Base-by-base conservation (phyloP, 30 jellyfish, hydroid and myxozoan genomes). In the Hydractinia echinata region DNA sequence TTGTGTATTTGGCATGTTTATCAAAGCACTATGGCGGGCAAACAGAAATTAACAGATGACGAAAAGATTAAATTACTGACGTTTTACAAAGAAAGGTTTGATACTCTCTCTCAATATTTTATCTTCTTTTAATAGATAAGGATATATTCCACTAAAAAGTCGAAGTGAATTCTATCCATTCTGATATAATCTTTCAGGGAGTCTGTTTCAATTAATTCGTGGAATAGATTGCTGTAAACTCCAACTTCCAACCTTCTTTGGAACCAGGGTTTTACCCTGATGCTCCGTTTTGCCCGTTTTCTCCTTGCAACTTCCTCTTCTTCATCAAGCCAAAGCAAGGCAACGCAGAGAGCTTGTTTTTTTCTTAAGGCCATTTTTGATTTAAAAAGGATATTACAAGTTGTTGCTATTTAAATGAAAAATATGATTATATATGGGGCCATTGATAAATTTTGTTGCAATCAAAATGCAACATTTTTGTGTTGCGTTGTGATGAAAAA, bases 211-310 rank as follows among this genome's bases (percentile, higher is more conserved):
- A 58, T 13, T 16, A 58, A 58, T 58, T 2, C 69, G 1, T 58
- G 69, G 18, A 13, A 13, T 58, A 58, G 15, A 16, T 0, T 58
- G 69, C 18, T 58, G 18, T 58, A 58, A 58, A 16, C 69, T 58
- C 69, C 69, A 58, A 58, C 3, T 58, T 58, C 3, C 1, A 3
- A 0, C 69, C 44, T 30, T 0, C 2, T 30, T 30, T 2, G 44
- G 44, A 30, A 2, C 2, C 44, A 30, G 44, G 44, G 0, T 30
- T 30, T 0, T 30, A 30, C 44, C 69, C 69, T 0, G 15, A 0
- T 58, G 69, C 69, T 16, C 69, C 69, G 69, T 58, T 58, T 58
- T 16, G 69, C 69, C 18, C 69, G 69, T 58, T 58, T 16, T 58
- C 18, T 58, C 69, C 69, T 58, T 58, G 15, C 15, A 11, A 58